A percentile compares a stretch with the other conserved stretches of the same genome.
These are phyloP conservation scores for Diaprepes abbreviatus DNA, from an alignment of 2,888 invertebrate species.

Conservation along the genomic window DNA sequence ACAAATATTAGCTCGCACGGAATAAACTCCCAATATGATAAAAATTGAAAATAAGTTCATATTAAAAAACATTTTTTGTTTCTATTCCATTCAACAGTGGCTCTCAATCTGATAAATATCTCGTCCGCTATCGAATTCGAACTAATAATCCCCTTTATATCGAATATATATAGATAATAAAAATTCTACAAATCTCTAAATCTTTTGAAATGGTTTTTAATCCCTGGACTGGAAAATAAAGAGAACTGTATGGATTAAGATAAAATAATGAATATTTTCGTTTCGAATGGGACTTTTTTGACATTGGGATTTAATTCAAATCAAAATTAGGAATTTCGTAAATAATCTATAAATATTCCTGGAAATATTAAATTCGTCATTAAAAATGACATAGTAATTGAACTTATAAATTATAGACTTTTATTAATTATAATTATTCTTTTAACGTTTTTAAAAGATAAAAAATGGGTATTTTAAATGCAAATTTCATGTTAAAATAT, in stretches of 20 bases:
- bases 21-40: neutral
- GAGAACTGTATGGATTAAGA: neutral
- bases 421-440: too few relatives aligned
- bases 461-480: too few relatives aligned
- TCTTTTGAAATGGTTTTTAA: slow-evolving; percentile 11
- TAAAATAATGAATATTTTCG: neutral
- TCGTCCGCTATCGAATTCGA: neutral
- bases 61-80: neutral
- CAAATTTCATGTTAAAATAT: too few relatives aligned
- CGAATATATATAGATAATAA: neutral
- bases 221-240: neutral
- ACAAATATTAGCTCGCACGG: neutral
- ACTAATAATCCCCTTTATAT: slow-evolving; percentile 4
- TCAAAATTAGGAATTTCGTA: too few relatives aligned
- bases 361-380: too few relatives aligned
- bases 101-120: neutral
- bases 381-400: too few relatives aligned
- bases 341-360: too few relatives aligned
- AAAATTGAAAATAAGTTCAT: neutral
- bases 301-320: neutral
- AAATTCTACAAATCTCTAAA: slow-evolving; percentile 9
- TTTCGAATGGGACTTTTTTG: neutral
- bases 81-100: neutral
- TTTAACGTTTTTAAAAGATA: too few relatives aligned
- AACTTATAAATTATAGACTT: too few relatives aligned